A percentile compares a stretch with the other conserved stretches of the same genome.
Evolutionary conservation across 2,888 invertebrate species (phyloP).

Genomic region (Tolmerus cingulatus): DNA sequence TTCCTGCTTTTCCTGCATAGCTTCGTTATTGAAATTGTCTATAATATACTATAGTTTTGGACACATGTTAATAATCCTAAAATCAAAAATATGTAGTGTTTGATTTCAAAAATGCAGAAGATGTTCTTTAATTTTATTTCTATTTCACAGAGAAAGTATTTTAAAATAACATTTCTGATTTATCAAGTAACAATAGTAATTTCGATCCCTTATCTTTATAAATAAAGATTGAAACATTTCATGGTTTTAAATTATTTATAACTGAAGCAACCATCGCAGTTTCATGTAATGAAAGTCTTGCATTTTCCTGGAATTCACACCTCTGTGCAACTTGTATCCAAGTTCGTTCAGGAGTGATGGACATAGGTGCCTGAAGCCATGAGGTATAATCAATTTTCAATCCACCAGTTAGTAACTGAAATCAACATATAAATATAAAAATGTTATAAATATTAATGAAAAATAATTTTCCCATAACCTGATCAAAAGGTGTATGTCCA

Average conservation of each 20-base stretch:
- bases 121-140: no score
- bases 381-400: slow-evolving; percentile 64
- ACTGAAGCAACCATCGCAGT: slow-evolving; percentile 63
- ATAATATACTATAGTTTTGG: no score
- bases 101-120: no score
- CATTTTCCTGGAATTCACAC: slow-evolving; percentile 63
- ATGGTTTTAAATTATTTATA: slow-evolving; percentile 58
- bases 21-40: no score
- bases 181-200: background rate
- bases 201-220: background rate
- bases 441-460: background rate
- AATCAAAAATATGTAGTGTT: no score
- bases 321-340: slow-evolving; percentile 64
- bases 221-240: background rate
- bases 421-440: background rate
- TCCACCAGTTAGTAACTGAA: slow-evolving; percentile 63
- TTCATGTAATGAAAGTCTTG: slow-evolving; percentile 61
- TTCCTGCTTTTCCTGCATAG: no score
- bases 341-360: slow-evolving; percentile 62
- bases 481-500: slow-evolving; percentile 77
- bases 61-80: no score
- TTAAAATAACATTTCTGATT: background rate
- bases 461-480: slow-evolving; percentile 65
- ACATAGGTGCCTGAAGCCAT: slow-evolving; percentile 64
- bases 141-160: background rate